Evolutionary conservation across 2,888 invertebrate species (phyloP), one percentile per base, ranked within the genome.

Genomic region (Spatulosminthurus flaviceps): DNA sequence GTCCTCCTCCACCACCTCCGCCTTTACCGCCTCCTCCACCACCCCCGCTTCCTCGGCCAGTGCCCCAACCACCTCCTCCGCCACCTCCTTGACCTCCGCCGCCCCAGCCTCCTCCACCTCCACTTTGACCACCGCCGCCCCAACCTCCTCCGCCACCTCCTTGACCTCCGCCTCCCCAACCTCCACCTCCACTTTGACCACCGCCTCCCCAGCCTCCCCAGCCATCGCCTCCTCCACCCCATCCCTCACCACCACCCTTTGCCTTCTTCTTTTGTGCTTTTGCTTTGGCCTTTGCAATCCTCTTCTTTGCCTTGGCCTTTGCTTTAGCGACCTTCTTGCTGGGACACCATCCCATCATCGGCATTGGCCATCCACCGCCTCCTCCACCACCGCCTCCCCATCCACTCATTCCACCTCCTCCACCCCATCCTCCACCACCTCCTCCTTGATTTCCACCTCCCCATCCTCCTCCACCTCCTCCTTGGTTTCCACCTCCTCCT

Each of bases 51-150:
- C 60, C 66, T 11, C 75, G 9, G 16, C 34, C 74, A 22, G 4
- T 4, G 34, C 34, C 34, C 9, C 34, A 4, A 7, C 34, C 69
- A 69, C 69, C 70, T 9, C 34, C 28, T 22, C 64, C 26, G 29
- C 34, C 64, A 11, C 75, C 75, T 22, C 64, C 26, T 4, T 21
- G 29, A 11, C 75, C 75, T 75, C 86, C 83, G 82, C 80, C 90
- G 87, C 87, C 86, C 42, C 85, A 69, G 41, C 89, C 89, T 60
- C 86, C 85, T 22, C 92, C 92, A 4, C 92, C 92, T 13, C 86
- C 83, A 1, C 87, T 83, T 11, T 85, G 85, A 29, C 86, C 84
- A 24, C 86, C 85, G 24, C 86, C 84, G 19, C 87, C 87, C 13
- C 61, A 1, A 2, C 61, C 2, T 1, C 61, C 28, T 60, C 41